Percentiles rank a stretch among this genome's conserved stretches.
Evolutionary conservation across 1,140 invertebrate species (phyloP).

Genomic region (Drosophila neocordata): DNA sequence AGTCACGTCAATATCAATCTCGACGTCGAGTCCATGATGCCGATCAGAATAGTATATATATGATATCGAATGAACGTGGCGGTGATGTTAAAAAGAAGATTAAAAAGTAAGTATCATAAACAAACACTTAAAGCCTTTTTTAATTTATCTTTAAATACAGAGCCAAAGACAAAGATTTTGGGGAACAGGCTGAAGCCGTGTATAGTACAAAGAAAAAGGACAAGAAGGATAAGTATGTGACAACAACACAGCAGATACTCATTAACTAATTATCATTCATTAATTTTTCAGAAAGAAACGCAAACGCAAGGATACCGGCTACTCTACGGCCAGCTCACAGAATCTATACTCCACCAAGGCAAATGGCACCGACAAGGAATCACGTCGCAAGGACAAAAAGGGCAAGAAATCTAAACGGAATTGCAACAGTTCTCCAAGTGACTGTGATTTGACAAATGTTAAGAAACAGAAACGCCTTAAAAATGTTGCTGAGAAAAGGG

Average conservation of each 20-base stretch:
- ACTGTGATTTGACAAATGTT: constrained; percentile 57
- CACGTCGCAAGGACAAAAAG: constrained; percentile 74
- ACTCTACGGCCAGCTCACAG: constrained; percentile 86
- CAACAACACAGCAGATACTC: not conserved
- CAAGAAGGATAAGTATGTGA: constrained; percentile 69
- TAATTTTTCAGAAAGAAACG: constrained; percentile 72
- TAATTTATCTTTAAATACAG: constrained; percentile 27
- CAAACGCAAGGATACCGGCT: constrained; percentile 86
- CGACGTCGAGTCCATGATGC: constrained; percentile 78
- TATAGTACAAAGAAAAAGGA: constrained; percentile 70
- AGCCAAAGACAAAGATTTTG: constrained; percentile 66
- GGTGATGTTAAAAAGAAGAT: constrained; percentile 76
- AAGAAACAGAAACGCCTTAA: constrained; percentile 72
- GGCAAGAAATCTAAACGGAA: constrained; percentile 72
- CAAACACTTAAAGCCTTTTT: not conserved
- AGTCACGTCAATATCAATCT: constrained; percentile 82
- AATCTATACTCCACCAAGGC: constrained; percentile 81
- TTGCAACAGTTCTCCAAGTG: constrained; percentile 68
- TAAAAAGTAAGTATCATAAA: constrained; percentile 53
- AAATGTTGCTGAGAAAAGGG: constrained; percentile 67
- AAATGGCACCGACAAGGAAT: constrained; percentile 58
- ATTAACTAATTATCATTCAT: not conserved
- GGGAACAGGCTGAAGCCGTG: constrained; percentile 70
- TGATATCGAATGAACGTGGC: constrained; percentile 84
- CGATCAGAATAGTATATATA: constrained; percentile 84